Evolutionary conservation across 2,888 invertebrate genomes (phyloP), one percentile per base, ranked within the genome.

Genomic region (Diploptera punctata): DNA sequence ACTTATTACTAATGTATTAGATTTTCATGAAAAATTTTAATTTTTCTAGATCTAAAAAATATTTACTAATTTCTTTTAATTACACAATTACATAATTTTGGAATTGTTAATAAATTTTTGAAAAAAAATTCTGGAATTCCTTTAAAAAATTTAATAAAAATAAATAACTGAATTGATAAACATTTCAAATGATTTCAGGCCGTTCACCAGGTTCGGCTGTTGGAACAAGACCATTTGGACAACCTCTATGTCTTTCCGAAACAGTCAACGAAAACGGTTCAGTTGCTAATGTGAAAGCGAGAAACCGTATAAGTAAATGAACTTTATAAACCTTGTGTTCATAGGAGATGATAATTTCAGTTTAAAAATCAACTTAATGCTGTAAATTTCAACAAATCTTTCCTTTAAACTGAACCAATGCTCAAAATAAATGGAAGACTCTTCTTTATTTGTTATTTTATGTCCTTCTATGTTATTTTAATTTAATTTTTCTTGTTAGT

Each of bases 221-320:
- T 77, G 87, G 87, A 78, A 88, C 88, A 78, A 87, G 92, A 83
- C 90, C 92, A 75, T 92, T 92, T 81, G 93, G 93, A 81, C 93
- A 93, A 82, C 93, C 94, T 75, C 86, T 94, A 83, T 90, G 92
- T 87, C 87, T 84, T 76, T 81, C 82, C 2, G 73, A 75, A 65
- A 67, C 68, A 74, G 77, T 77, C 75, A 77, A 79, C 74, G 80
- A 80, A 72, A 79, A 78, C 71, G 78, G 78, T 70, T 76, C 78
- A 29, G 65, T 54, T 52, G 26, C 67, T 24, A 67, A 67, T 43
- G 24, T 49, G 43, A 70, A 68, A 68, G 10, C 69, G 24, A 74
- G 71, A 33, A 74, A 73, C 31, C 52, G 75, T 54, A 71, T 61
- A 54, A 74, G 71, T 71, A 74, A 71, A 71, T 74, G 29, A 57